These are phyloP conservation scores for Ursus arctos DNA, from an alignment of 2,113 vertebrate species.

Conservation along the genomic window DNA sequence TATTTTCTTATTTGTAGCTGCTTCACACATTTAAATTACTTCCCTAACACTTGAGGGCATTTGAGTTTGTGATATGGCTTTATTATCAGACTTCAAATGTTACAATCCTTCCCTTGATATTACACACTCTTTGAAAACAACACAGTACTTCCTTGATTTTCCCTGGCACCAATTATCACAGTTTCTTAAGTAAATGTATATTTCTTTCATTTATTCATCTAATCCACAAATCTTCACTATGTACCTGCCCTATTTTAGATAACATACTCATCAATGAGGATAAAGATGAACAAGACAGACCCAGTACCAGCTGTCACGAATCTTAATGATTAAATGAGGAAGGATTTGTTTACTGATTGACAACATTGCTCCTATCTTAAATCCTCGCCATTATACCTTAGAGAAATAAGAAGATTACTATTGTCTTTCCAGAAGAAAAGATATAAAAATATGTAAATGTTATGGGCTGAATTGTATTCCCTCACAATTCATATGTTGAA, in stretches of 20 bases:
- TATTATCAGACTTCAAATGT: slow-evolving; percentile 71
- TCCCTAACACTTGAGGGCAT: background rate
- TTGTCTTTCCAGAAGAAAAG: background rate
- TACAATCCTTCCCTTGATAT: slow-evolving; percentile 50
- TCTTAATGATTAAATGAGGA: background rate
- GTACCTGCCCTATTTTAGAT: background rate
- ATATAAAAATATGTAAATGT: background rate
- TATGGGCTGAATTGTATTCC: background rate
- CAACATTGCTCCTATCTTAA: background rate
- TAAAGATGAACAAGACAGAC: background rate
- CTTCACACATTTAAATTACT: slow-evolving; percentile 77
- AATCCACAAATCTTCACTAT: background rate
- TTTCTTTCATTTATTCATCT: slow-evolving; percentile 30
- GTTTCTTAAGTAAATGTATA: slow-evolving; percentile 48
- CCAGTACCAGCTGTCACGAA: background rate
- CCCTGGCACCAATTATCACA: slow-evolving; percentile 61
- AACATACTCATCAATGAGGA: background rate
- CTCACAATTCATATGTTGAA: background rate
- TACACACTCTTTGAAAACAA: slow-evolving; percentile 35
- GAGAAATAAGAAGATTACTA: background rate
- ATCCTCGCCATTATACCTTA: background rate
- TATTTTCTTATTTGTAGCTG: background rate
- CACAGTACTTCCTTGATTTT: slow-evolving; percentile 37
- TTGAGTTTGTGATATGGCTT: slow-evolving; percentile 31
- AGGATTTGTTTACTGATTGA: background rate